phyloP scores from a whole-genome alignment of 2,888 invertebrate species.

The Drosophila longiperda region DNA sequence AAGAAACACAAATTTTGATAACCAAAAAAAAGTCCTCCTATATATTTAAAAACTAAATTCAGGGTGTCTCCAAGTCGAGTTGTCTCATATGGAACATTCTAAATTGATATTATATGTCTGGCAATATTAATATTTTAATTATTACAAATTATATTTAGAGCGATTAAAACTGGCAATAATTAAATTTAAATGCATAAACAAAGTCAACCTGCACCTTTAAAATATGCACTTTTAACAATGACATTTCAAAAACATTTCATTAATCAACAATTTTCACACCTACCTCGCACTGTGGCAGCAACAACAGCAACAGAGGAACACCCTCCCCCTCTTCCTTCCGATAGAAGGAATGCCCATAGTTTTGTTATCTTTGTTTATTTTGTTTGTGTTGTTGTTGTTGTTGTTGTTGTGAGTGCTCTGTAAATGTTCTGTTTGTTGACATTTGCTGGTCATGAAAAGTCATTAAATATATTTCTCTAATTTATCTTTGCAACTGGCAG shows the following conservation, averaged over 20 bases:
- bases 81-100: neutral
- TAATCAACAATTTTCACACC: conserved; percentile 81
- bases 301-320: conserved; percentile 10
- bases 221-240: conserved; percentile 50
- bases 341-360: conserved; percentile 48
- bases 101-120: neutral
- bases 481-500: conserved; percentile 69
- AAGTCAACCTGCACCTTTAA: conserved; percentile 12
- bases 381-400: conserved; percentile 40
- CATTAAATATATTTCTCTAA: conserved; percentile 76
- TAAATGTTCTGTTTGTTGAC: conserved; percentile 75
- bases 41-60: neutral
- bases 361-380: conserved; percentile 51
- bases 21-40: neutral
- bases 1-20: neutral
- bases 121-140: neutral
- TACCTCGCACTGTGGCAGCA: conserved; percentile 30
- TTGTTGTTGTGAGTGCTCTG: conserved; percentile 54
- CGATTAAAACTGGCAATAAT: too few species aligned
- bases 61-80: neutral
- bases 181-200: neutral
- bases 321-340: conserved; percentile 14
- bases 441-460: conserved; percentile 79
- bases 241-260: conserved; percentile 59
- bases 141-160: neutral